Base-by-base conservation (phyloP, 2,888 invertebrate genomes). In the Phengaris alcon region DNA sequence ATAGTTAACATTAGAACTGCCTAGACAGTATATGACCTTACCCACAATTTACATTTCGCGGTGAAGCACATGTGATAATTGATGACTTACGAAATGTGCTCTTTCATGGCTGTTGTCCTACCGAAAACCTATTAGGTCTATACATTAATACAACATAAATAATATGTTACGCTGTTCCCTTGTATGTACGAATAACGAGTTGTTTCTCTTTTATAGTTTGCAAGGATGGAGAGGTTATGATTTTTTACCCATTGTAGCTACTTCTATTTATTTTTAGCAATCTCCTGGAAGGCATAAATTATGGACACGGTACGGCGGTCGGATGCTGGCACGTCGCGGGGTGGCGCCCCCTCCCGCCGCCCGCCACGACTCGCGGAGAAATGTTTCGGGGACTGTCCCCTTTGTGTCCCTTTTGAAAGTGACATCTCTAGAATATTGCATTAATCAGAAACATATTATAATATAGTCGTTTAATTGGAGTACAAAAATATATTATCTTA, bases 401-500 rank as follows among this genome's bases (percentile, higher is more conserved):
- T 87, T 85, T 82, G 87, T 88, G 85, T 88, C 88, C 87, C 89
- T 91, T 91, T 91, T 90, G 90, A 85, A 87, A 86, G 87, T 85
- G 90, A 90, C 72, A 72, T 72, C 88, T 90, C 91, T 90, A 92
- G 93, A 90, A 92, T 92, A 90, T 91, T 88, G 90, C 91, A 90
- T 90, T 92, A 92, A 91, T 90, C 90, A 90, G 88, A 87, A 12
- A 64, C 59, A 59, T 59, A 59, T 10, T 48, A 48, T 8, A 64
- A 64, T 64, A 12, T 64, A 35, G 13, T 64, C 64, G 35, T 13
- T 44, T 64, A 64, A 44, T 64, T 64, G 35, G 35, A 35, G 64
- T 44, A 35, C 12, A 1, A 12, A 64, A 64, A 35, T 22, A 22
- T 64, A 6, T 6, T 48, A 48, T 5, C 48, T 44, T 15, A 12